phyloP scores from a whole-genome alignment of 2,797 vertebrate species.

The Telmatherina bonti region DNA sequence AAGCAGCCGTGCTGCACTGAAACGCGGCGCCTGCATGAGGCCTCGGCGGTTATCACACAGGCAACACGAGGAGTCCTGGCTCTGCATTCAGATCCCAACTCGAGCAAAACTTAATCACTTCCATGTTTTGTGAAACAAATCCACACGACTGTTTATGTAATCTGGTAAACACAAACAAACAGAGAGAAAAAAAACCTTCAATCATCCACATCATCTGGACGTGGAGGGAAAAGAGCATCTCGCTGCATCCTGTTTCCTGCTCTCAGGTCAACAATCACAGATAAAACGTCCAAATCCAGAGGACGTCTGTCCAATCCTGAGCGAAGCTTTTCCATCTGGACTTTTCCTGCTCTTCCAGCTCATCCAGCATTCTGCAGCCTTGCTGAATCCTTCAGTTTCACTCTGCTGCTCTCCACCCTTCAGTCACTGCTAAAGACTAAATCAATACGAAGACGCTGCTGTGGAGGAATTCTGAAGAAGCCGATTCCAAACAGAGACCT shows the following conservation, averaged over 20 bases:
- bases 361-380: constrained; percentile 54
- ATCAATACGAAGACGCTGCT: constrained; percentile 44
- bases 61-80: too few species aligned
- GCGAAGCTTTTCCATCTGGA: constrained; percentile 32
- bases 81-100: background rate
- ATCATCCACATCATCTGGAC: background rate
- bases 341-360: constrained; percentile 42
- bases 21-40: too few species aligned
- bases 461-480: constrained; percentile 25
- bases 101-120: background rate
- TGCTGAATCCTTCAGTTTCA: constrained; percentile 36
- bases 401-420: constrained; percentile 30
- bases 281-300: constrained; percentile 26
- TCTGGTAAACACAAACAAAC: background rate
- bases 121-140: background rate
- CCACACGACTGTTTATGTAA: background rate
- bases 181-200: background rate
- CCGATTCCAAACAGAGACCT: constrained; percentile 7
- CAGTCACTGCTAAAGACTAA: constrained; percentile 45
- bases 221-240: background rate
- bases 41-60: too few species aligned
- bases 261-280: background rate
- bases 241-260: background rate
- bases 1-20: too few species aligned
- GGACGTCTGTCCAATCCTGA: constrained; percentile 28